A percentile compares a stretch with the other conserved stretches of the same genome.
phyloP scores from a whole-genome alignment of 2,888 invertebrate species.

The Beris chalybata region DNA sequence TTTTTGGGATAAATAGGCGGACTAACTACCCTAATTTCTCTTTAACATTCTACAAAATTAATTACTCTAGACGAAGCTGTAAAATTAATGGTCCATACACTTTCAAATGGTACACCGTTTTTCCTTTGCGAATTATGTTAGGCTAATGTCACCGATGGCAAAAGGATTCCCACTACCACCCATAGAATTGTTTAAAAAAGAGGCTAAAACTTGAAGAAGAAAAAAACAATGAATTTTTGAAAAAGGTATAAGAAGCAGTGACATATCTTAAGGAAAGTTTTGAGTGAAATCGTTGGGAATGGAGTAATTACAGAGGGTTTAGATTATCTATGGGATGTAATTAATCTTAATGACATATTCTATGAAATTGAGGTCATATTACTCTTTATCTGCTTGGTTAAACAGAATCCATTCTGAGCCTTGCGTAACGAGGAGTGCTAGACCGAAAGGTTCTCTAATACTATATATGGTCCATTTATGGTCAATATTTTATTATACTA shows the following conservation, averaged over 20 bases:
- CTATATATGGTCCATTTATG: too few species aligned
- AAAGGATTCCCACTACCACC: neutral
- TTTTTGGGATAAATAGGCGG: too few species aligned
- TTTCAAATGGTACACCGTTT: neutral
- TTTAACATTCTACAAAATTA: constrained; percentile 12
- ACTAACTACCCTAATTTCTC: neutral
- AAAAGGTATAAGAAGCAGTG: neutral
- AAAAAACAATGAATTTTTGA: constrained; percentile 3
- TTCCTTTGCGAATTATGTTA: too few species aligned
- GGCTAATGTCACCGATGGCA: too few species aligned
- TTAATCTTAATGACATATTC: constrained; percentile 13
- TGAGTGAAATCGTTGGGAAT: neutral
- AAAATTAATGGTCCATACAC: constrained; percentile 23
- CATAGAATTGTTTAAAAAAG: neutral
- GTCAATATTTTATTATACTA: too few species aligned
- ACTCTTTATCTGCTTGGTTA: too few species aligned
- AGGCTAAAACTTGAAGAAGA: neutral
- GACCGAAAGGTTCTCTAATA: too few species aligned
- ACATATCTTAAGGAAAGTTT: neutral
- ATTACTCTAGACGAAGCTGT: constrained; percentile 1
- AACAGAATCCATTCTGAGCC: too few species aligned
- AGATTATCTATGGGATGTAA: constrained; percentile 2
- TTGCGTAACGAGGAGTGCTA: too few species aligned
- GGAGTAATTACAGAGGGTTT: constrained; percentile 1
- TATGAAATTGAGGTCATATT: neutral